Evolutionary conservation across 2,113 vertebrate species (phyloP), one percentile per base, ranked within the genome.

Genomic region (Gymnogyps californianus): DNA sequence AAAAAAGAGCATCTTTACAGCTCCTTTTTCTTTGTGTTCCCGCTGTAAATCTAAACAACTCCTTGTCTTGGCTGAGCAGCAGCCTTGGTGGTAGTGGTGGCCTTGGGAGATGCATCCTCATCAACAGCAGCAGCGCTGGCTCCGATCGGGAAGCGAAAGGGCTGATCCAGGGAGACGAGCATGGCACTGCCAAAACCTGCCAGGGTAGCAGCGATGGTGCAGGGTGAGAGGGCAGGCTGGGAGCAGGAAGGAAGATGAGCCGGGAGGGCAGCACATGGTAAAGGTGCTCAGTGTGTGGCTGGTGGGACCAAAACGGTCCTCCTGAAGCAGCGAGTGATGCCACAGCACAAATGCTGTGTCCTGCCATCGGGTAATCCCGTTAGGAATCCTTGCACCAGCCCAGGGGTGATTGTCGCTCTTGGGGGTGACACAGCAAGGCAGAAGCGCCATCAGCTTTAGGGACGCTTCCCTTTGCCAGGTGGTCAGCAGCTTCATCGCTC

Each of bases 81-180:
- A 90, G 46, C 91, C 64, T 70, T 54, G 62, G 4, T 78, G 51
- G 32, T 84, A 52, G 31, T 51, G 61, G 32, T 3, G 1, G 59
- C 76, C 71, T 83, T 87, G 71, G 54, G 58, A 70, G 72, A 31
- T 71, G 72, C 36, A 42, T 58, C 67, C 51, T 83, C 13, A 42
- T 40, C 75, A 61, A 6, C 9, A 84, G 46, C 51, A 83, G 77
- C 81, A 24, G 32, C 2, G 1, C 61, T 80, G 76, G 36, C 67
- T 64, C 34, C 0, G 0, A 1, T 2, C 0, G 3, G 71, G 58
- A 64, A 74, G 44, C 0, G 0, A 32, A 61, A 57, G 58, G 49
- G 13, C 7, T 20, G 29, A 38, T 55, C 44, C 26, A 80, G 16
- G 72, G 83, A 76, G 42, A 38, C 0, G 1, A n/a, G 44, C 52